phyloP scores from a whole-genome alignment of 2,797 vertebrate genomes.

The Molossus alvarezi region DNA sequence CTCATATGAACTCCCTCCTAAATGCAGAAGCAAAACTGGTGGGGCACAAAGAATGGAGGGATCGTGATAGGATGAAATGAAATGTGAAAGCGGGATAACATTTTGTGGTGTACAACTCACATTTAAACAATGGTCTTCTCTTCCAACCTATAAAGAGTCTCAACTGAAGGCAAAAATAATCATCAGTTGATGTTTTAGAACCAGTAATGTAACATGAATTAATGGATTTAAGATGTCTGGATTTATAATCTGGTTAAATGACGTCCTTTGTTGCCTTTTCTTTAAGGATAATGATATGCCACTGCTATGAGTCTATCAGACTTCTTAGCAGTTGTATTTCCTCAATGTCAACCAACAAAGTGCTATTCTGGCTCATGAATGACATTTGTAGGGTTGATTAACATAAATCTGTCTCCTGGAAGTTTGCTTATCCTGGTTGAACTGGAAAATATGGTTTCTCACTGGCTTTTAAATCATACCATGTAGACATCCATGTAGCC shows the following conservation, averaged over 20 bases:
- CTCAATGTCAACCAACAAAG: slow-evolving; percentile 1
- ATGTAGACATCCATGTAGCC: neutral
- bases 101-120: neutral
- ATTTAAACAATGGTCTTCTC: slow-evolving; percentile 27
- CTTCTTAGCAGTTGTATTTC: slow-evolving; percentile 60
- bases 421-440: slow-evolving; percentile 6
- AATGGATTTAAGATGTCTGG: neutral
- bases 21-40: slow-evolving; percentile 1
- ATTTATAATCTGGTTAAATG: slow-evolving; percentile 60
- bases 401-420: neutral
- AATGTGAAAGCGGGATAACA: slow-evolving; percentile 21
- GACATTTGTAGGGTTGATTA: slow-evolving; percentile 32
- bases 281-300: slow-evolving; percentile 8
- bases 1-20: neutral
- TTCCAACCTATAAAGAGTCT: slow-evolving; percentile 37
- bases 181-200: slow-evolving; percentile 32
- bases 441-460: slow-evolving; percentile 2
- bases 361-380: neutral
- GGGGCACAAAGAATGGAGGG: neutral
- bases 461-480: neutral
- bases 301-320: slow-evolving; percentile 20
- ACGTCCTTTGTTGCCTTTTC: slow-evolving; percentile 53
- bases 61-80: neutral
- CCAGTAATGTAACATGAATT: neutral
- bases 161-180: slow-evolving; percentile 50